Evolutionary conservation across 2,888 invertebrate species (phyloP).

Genomic region (Agonopterix alstromeriana): DNA sequence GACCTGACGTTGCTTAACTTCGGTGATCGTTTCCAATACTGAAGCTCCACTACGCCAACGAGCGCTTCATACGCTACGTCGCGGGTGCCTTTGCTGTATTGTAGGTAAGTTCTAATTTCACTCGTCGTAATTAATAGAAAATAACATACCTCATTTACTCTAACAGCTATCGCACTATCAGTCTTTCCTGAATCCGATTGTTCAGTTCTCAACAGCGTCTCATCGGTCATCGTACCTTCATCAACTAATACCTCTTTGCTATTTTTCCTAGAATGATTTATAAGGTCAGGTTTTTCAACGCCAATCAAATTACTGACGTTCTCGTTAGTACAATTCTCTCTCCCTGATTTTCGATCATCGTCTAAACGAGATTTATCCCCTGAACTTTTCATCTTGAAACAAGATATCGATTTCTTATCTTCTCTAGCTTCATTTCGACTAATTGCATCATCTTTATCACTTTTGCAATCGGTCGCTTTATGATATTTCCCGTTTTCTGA

Average conservation of each 20-base stretch:
- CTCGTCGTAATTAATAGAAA: too few species aligned
- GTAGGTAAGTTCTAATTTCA: too few species aligned
- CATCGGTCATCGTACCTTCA: slow-evolving; percentile 52
- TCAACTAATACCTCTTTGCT: slow-evolving; percentile 50
- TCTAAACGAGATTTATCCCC: slow-evolving; percentile 57
- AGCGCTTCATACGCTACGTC: too few species aligned
- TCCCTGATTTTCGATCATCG: slow-evolving; percentile 52
- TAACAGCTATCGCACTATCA: slow-evolving; percentile 50
- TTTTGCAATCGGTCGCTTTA: slow-evolving; percentile 28
- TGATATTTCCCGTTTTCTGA: slow-evolving; percentile 33
- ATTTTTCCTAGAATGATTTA: slow-evolving; percentile 55
- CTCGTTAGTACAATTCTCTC: slow-evolving; percentile 64
- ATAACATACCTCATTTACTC: slow-evolving; percentile 48
- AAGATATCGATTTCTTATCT: slow-evolving; percentile 64
- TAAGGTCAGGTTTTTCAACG: slow-evolving; percentile 53
- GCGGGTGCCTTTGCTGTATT: too few species aligned
- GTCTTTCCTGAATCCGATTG: slow-evolving; percentile 49
- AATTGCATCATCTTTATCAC: slow-evolving; percentile 50
- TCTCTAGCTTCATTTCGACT: slow-evolving; percentile 52
- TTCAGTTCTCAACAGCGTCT: slow-evolving; percentile 36
- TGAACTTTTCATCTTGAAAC: slow-evolving; percentile 68
- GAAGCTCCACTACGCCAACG: too few species aligned
- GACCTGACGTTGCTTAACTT: too few species aligned
- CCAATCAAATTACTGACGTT: slow-evolving; percentile 59
- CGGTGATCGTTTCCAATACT: too few species aligned